Conservation (phyloP, 30 jellyfish, hydroid and myxozoan species). For the Euphysa ruthae region DNA sequence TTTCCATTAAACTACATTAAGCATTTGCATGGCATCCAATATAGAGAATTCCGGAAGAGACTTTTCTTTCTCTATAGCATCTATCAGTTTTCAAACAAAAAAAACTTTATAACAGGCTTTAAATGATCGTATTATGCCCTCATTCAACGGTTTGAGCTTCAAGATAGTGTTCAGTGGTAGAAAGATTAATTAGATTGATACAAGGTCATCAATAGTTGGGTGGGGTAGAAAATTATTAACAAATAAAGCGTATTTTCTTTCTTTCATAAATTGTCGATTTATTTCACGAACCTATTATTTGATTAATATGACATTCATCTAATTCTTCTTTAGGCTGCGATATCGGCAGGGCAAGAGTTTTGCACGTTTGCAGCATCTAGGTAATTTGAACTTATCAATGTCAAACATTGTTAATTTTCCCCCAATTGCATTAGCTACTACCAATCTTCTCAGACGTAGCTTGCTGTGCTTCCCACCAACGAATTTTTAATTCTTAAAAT, state of each 20-base stretch:
- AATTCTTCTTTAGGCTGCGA: neutral
- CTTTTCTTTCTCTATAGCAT: neutral
- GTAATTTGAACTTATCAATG: neutral
- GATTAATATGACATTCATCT: neutral
- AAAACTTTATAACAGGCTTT: neutral
- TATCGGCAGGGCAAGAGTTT: neutral
- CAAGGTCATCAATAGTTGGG: slow-evolving; percentile 3
- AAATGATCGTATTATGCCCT: neutral
- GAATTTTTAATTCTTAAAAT: neutral
- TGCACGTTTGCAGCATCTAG: neutral
- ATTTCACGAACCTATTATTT: slow-evolving; percentile 8
- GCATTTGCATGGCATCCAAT: neutral
- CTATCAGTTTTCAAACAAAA: neutral
- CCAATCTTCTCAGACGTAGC: neutral
- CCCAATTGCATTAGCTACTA: neutral
- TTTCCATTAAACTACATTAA: neutral
- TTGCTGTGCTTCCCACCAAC: slow-evolving; percentile 15
- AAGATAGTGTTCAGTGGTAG: neutral
- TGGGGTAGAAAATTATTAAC: neutral
- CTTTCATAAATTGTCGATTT: neutral
- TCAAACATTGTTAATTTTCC: neutral
- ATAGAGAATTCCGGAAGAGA: slow-evolving; percentile 1
- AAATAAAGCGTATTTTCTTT: neutral
- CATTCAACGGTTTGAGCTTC: neutral
- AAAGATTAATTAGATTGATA: slow-evolving; percentile 1